Evolutionary conservation across 1,140 invertebrate genomes (phyloP).

Genomic region (Zaprionus camerounensis): DNA sequence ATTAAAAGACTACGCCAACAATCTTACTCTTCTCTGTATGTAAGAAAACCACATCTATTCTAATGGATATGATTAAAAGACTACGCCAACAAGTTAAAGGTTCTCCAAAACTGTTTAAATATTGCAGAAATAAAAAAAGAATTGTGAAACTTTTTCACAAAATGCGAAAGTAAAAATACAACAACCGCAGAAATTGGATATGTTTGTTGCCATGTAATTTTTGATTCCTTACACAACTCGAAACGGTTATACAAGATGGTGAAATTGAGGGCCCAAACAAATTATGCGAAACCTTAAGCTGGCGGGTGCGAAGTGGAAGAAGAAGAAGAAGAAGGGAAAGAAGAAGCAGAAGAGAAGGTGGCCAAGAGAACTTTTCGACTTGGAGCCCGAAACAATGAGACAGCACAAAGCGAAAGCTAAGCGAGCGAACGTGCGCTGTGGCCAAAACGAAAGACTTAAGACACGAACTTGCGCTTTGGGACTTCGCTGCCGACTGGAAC

Average conservation of each 20-base stretch:
- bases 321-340: neutral
- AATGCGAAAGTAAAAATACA: no score
- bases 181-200: neutral
- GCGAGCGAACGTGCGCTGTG: slow-evolving; percentile 62
- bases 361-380: slow-evolving; percentile 1
- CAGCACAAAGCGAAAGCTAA: slow-evolving; percentile 68
- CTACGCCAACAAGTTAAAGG: no score
- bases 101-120: no score
- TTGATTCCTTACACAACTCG: slow-evolving; percentile 47
- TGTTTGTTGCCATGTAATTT: neutral
- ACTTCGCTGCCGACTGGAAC: slow-evolving; percentile 23
- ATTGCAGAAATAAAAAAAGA: no score
- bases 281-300: slow-evolving; percentile 19
- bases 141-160: no score
- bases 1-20: no score
- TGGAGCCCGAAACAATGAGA: slow-evolving; percentile 38
- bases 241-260: slow-evolving; percentile 47
- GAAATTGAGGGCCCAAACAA: slow-evolving; percentile 42
- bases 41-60: no score
- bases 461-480: slow-evolving; percentile 55
- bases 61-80: no score
- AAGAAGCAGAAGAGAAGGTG: neutral
- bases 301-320: slow-evolving; percentile 14
- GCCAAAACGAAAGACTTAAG: slow-evolving; percentile 79
- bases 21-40: no score